A percentile compares a stretch with the other conserved stretches of the same genome.
These are phyloP conservation scores for Lathronympha strigana DNA, from an alignment of 2,888 invertebrate species.

Conservation along the genomic window DNA sequence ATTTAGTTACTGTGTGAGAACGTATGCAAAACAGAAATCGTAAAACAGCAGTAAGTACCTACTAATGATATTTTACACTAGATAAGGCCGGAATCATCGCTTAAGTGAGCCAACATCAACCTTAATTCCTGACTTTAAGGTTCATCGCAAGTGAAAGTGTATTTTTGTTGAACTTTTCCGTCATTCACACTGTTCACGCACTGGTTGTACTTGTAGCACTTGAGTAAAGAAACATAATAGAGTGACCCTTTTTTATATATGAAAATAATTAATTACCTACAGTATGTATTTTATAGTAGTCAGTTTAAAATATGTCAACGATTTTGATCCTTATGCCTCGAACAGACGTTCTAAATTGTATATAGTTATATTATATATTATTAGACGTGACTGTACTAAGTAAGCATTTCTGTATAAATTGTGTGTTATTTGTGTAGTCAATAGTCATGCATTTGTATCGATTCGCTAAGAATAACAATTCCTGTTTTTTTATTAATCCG, in stretches of 20 bases:
- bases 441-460: too few relatives aligned
- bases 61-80: constrained; percentile 43
- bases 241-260: neutral
- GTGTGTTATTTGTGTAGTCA: too few relatives aligned
- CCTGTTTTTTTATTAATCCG: too few relatives aligned
- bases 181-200: constrained; percentile 73
- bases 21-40: constrained; percentile 13
- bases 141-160: constrained; percentile 38
- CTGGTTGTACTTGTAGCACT: constrained; percentile 65
- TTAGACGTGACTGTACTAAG: too few relatives aligned
- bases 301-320: too few relatives aligned
- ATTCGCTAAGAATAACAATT: too few relatives aligned
- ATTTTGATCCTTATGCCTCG: too few relatives aligned
- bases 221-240: neutral
- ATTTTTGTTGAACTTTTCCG: constrained; percentile 49
- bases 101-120: constrained; percentile 47
- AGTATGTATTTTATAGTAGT: too few relatives aligned
- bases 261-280: too few relatives aligned
- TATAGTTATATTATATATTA: too few relatives aligned
- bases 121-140: constrained; percentile 48
- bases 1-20: neutral
- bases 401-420: too few relatives aligned
- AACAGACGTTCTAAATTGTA: too few relatives aligned
- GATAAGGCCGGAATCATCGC: constrained; percentile 46
- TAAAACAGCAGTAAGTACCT: constrained; percentile 3